These are phyloP conservation scores for Bombylius major DNA, from an alignment of 2,888 invertebrate species.

Conservation along the genomic window DNA sequence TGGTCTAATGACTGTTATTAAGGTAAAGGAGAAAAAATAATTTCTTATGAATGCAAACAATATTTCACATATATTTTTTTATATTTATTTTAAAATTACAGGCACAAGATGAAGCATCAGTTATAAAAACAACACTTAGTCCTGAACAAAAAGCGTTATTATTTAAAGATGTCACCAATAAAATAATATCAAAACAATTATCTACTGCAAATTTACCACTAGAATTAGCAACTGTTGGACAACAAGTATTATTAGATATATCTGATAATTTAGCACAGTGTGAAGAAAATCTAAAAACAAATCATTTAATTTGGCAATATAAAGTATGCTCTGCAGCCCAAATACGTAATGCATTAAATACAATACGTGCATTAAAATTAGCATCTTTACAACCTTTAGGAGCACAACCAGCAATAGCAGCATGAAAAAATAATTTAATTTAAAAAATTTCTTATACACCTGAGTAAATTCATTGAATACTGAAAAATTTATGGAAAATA, in stretches of 20 bases:
- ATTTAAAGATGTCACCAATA: background rate
- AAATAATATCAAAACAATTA: background rate
- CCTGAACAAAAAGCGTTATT: background rate
- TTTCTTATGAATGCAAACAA: background rate
- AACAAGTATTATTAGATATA: constrained; percentile 2
- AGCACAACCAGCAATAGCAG: constrained; percentile 1
- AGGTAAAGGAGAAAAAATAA: background rate
- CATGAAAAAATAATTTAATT: background rate
- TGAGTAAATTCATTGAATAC: too few species aligned
- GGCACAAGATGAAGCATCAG: background rate
- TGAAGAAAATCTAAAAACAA: background rate
- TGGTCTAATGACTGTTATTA: background rate
- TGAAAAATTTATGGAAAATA: too few species aligned
- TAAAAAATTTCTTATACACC: too few species aligned
- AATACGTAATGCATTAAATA: constrained; percentile 2
- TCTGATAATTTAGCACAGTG: background rate
- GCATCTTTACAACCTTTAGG: background rate
- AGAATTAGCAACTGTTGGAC: background rate
- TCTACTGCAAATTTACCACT: constrained; percentile 1
- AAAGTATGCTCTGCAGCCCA: constrained; percentile 6
- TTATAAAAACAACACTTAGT: background rate
- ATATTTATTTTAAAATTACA: background rate
- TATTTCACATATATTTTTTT: background rate
- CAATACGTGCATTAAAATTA: background rate
- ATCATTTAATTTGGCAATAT: constrained; percentile 3